These are phyloP conservation scores for Nomada flava DNA, from an alignment of 2,888 invertebrate genomes.

Conservation along the genomic window DNA sequence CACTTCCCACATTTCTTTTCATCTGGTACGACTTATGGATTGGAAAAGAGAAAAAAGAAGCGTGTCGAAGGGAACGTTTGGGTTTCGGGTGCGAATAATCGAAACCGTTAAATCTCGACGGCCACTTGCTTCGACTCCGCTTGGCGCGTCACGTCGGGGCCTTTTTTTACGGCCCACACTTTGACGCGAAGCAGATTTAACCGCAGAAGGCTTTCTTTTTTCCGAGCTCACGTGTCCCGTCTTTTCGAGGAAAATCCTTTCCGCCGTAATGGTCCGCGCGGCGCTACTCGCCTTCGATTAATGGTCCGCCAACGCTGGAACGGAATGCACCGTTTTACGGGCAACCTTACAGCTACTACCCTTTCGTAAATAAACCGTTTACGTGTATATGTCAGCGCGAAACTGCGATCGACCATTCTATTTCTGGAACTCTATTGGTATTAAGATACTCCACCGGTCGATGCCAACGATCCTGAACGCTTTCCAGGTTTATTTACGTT, in stretches of 20 bases:
- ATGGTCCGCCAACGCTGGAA: neutral
- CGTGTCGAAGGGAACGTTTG: constrained; percentile 4
- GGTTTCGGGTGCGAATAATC: constrained; percentile 34
- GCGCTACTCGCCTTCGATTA: neutral
- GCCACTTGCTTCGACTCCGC: constrained; percentile 54
- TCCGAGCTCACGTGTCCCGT: neutral
- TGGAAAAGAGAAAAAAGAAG: neutral
- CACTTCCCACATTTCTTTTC: too few species aligned
- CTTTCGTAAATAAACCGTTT: constrained; percentile 59
- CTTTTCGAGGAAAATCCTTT: constrained; percentile 4
- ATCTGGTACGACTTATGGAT: neutral
- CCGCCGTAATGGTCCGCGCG: neutral
- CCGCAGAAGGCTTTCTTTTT: constrained; percentile 4
- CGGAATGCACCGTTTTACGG: constrained; percentile 33
- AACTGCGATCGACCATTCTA: constrained; percentile 57
- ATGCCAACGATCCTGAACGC: constrained; percentile 36
- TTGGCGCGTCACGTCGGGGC: constrained; percentile 31
- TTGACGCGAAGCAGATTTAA: constrained; percentile 40
- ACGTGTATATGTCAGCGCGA: constrained; percentile 47
- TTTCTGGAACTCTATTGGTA: constrained; percentile 43
- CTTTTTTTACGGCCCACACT: constrained; percentile 45
- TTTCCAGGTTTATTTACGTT: constrained; percentile 56
- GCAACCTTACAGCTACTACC: constrained; percentile 15
- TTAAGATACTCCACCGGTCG: constrained; percentile 52
- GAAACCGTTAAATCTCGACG: constrained; percentile 42